Conservation (phyloP, 2,797 vertebrate genomes). For the Phoebastria nigripes region DNA sequence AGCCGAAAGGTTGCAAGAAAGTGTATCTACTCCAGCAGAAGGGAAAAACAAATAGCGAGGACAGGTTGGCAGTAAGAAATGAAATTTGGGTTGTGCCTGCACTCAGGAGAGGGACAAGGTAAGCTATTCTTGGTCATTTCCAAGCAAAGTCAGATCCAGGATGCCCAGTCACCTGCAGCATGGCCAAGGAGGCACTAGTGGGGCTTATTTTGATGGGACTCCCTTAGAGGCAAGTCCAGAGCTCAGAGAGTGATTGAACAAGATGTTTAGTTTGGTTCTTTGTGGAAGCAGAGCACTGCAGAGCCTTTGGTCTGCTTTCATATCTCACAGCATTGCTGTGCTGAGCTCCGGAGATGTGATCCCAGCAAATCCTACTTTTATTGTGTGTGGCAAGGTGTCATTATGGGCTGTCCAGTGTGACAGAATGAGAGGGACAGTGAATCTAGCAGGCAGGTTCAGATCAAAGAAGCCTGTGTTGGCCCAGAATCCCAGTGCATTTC, state of each 20-base stretch:
- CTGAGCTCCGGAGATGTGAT: neutral
- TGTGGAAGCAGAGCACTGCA: neutral
- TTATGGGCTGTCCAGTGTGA: neutral
- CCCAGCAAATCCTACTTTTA: neutral
- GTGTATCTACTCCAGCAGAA: neutral
- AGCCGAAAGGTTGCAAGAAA: neutral
- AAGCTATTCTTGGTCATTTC: neutral
- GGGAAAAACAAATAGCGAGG: neutral
- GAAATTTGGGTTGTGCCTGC: neutral
- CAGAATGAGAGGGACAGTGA: neutral
- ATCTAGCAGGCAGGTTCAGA: neutral
- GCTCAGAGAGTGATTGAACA: neutral
- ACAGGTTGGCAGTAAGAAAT: neutral
- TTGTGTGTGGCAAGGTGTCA: neutral
- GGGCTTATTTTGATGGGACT: neutral
- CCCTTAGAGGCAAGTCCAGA: neutral
- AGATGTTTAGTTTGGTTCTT: neutral
- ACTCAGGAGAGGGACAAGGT: neutral
- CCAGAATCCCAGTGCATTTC: neutral
- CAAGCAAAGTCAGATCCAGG: neutral
- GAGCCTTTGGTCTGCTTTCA: neutral
- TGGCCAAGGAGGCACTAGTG: neutral
- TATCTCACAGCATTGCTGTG: neutral
- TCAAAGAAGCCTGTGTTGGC: neutral
- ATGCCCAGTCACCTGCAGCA: neutral